Percentiles rank a stretch among this genome's conserved stretches.
Evolutionary conservation across 2,113 vertebrate genomes (phyloP).

Genomic region (Cyphomyrus discorhynchus): DNA sequence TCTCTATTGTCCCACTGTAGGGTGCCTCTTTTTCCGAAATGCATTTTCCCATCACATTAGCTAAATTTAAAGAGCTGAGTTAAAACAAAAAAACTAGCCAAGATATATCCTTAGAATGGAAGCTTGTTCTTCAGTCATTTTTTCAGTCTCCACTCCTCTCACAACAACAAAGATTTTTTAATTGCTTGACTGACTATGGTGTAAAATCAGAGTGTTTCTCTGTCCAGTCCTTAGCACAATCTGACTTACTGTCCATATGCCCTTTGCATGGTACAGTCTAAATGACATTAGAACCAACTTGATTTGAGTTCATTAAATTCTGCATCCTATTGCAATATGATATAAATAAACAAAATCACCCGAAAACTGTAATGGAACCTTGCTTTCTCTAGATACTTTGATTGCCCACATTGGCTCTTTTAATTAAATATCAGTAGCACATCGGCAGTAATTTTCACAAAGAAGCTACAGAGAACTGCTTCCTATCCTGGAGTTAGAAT

Average conservation of each 20-base stretch:
- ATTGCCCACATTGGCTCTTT: neutral
- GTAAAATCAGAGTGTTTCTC: neutral
- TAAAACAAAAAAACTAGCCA: neutral
- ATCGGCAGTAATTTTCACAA: neutral
- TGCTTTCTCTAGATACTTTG: neutral
- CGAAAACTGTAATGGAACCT: neutral
- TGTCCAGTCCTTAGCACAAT: neutral
- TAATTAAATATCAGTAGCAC: neutral
- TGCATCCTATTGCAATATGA: neutral
- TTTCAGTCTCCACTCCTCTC: neutral
- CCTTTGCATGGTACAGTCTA: neutral
- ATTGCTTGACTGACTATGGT: neutral
- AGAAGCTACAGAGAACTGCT: neutral
- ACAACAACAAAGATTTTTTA: neutral
- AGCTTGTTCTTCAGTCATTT: neutral
- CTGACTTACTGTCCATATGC: neutral
- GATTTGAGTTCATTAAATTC: neutral
- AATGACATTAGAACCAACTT: neutral
- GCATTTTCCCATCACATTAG: neutral
- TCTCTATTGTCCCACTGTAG: neutral
- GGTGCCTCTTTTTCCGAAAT: neutral
- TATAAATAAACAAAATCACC: neutral
- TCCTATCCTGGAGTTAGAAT: neutral
- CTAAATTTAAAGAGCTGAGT: neutral
- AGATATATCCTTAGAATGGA: neutral